These are phyloP conservation scores for Monochamus saltuarius DNA, from an alignment of 1,140 invertebrate genomes.

Conservation along the genomic window DNA sequence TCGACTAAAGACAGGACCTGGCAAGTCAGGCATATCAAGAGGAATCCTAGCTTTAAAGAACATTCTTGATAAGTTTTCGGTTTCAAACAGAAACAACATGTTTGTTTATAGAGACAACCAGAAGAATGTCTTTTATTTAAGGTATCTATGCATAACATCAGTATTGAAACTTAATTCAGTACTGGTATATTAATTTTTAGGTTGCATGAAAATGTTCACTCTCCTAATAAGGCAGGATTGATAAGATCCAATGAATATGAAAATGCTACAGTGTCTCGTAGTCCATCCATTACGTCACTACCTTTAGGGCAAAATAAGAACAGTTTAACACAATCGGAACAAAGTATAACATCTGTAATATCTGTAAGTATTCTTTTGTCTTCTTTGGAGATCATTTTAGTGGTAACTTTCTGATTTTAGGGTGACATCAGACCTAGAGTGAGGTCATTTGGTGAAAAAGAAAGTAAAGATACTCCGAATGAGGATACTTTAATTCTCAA, in stretches of 20 bases:
- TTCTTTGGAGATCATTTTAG: neutral
- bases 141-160: constrained; percentile 26
- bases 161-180: neutral
- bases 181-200: constrained; percentile 34
- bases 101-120: constrained; percentile 74
- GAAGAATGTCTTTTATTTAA: constrained; percentile 71
- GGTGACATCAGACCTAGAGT: constrained; percentile 58
- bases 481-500: constrained; percentile 68
- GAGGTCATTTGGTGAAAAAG: constrained; percentile 62
- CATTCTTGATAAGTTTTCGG: constrained; percentile 71
- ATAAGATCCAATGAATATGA: constrained; percentile 46
- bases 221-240: constrained; percentile 26
- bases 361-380: constrained; percentile 34
- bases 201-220: constrained; percentile 51
- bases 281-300: constrained; percentile 53
- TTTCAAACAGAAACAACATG: constrained; percentile 78
- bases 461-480: constrained; percentile 55
- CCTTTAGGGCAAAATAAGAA: constrained; percentile 46
- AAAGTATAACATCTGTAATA: constrained; percentile 41
- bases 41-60: constrained; percentile 66
- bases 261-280: constrained; percentile 50
- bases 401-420: constrained; percentile 29
- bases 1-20: constrained; percentile 66
- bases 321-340: constrained; percentile 40
- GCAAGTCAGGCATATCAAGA: constrained; percentile 60